Percentiles rank a stretch among this genome's conserved stretches.
These are phyloP conservation scores for Latrodectus hesperus DNA, from an alignment of 2,888 invertebrate species.

Conservation along the genomic window DNA sequence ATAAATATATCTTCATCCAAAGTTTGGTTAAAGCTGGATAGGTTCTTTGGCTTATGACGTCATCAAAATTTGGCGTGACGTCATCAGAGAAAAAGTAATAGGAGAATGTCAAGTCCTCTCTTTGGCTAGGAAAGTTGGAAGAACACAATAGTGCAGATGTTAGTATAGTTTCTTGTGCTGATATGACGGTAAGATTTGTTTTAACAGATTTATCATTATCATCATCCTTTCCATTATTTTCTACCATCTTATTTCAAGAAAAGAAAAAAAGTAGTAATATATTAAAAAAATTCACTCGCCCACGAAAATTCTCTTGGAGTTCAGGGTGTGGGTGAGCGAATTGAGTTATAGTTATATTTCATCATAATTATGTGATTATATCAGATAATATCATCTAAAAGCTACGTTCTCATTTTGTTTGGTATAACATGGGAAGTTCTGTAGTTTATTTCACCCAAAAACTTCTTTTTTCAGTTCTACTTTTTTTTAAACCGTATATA, in stretches of 20 bases:
- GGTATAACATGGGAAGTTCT: slow-evolving; percentile 52
- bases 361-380: slow-evolving; percentile 58
- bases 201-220: slow-evolving; percentile 29
- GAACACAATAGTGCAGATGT: slow-evolving; percentile 70
- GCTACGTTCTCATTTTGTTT: slow-evolving; percentile 66
- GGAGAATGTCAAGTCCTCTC: slow-evolving; percentile 66
- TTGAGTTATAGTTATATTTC: slow-evolving; percentile 31
- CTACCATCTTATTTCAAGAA: slow-evolving; percentile 59
- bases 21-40: slow-evolving; percentile 58
- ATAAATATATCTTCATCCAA: slow-evolving; percentile 61
- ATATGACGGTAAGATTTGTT: slow-evolving; percentile 65
- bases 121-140: slow-evolving; percentile 70
- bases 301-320: slow-evolving; percentile 23
- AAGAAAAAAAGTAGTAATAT: slow-evolving; percentile 47
- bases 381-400: slow-evolving; percentile 68
- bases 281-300: not conserved
- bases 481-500: not conserved
- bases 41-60: slow-evolving; percentile 78
- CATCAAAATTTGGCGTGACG: slow-evolving; percentile 78
- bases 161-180: slow-evolving; percentile 69
- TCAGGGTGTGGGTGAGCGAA: slow-evolving; percentile 25
- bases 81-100: slow-evolving; percentile 52
- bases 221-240: slow-evolving; percentile 47
- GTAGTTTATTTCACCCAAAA: slow-evolving; percentile 50
- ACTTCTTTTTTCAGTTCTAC: slow-evolving; percentile 42